phyloP scores from a whole-genome alignment of 2,113 vertebrate genomes.

The Laticauda colubrina region DNA sequence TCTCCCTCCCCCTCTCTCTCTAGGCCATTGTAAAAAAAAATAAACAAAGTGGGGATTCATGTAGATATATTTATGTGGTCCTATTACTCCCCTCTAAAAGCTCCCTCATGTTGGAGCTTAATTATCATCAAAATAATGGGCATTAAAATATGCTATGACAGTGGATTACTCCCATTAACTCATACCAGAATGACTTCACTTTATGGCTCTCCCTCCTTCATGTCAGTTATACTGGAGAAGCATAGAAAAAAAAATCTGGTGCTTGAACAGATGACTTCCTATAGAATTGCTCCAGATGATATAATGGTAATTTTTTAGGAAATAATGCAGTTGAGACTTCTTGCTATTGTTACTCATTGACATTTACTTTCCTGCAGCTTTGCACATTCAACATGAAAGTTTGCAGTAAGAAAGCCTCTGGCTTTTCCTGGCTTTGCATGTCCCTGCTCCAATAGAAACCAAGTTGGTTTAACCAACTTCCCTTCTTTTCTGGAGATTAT shows the following conservation, averaged over 20 bases:
- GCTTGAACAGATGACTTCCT: not conserved
- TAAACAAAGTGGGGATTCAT: not conserved
- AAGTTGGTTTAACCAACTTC: not conserved
- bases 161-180: not conserved
- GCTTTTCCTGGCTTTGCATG: not conserved
- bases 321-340: not conserved
- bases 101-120: not conserved
- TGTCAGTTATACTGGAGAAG: not conserved
- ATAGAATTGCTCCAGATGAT: not conserved
- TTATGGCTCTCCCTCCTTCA: not conserved
- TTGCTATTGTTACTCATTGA: not conserved
- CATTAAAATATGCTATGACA: not conserved
- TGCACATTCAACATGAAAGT: not conserved
- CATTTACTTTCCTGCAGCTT: not conserved
- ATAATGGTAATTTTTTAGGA: not conserved
- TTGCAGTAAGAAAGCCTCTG: not conserved
- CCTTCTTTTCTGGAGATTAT: not conserved
- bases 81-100: not conserved
- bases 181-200: not conserved
- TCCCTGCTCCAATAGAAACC: not conserved
- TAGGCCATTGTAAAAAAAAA: not conserved
- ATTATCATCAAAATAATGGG: not conserved
- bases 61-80: not conserved
- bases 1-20: not conserved
- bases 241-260: not conserved